Conservation (phyloP, 2,113 vertebrate genomes). For the Pangasianodon gigas region DNA sequence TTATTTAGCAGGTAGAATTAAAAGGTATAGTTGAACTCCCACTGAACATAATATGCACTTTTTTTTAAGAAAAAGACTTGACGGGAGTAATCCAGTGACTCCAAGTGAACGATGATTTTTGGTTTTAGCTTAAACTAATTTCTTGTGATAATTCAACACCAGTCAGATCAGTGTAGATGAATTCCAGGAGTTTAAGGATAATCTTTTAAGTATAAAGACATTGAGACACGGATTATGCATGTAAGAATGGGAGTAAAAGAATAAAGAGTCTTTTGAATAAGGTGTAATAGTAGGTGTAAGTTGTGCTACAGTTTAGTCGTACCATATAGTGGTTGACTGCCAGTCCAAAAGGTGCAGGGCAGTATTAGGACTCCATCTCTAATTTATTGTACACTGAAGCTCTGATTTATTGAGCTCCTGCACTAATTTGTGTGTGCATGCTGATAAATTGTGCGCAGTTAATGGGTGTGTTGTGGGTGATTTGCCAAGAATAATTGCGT, state of each 20-base stretch:
- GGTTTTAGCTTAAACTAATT: neutral
- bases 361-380: neutral
- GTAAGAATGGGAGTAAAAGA: too few species aligned
- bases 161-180: too few species aligned
- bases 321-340: neutral
- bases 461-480: neutral
- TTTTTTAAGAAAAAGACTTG: neutral
- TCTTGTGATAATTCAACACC: neutral
- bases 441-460: neutral
- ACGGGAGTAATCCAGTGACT: accelerated
- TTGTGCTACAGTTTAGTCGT: neutral
- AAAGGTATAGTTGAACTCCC: neutral
- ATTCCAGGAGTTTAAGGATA: too few species aligned
- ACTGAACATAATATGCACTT: too few species aligned
- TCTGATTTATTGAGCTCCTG: neutral
- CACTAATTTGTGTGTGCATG: neutral
- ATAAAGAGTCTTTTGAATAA: too few species aligned
- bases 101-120: neutral
- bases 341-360: neutral
- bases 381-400: neutral
- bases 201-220: too few species aligned
- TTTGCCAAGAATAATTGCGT: neutral
- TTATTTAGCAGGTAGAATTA: neutral
- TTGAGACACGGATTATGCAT: too few species aligned
- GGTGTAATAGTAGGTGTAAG: too few species aligned